phyloP scores from a whole-genome alignment of 1,140 invertebrate genomes.

The Pantala flavescens region DNA sequence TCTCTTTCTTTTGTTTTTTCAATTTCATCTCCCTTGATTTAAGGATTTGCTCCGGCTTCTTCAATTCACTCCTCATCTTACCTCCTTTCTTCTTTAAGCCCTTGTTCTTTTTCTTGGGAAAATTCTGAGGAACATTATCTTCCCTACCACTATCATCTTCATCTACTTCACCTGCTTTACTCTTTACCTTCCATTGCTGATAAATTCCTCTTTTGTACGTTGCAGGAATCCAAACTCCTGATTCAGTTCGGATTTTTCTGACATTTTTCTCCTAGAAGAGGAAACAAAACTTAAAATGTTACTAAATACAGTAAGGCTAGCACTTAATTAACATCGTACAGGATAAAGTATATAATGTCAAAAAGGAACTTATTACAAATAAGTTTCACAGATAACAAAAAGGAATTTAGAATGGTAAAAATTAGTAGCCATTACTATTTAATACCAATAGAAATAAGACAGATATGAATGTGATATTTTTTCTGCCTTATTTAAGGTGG shows the following conservation, averaged over 20 bases:
- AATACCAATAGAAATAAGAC: too few species aligned
- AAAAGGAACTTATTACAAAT: too few species aligned
- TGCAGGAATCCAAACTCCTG: slow-evolving; percentile 85
- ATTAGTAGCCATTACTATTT: too few species aligned
- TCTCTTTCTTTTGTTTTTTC: not conserved
- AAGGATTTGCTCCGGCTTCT: not conserved
- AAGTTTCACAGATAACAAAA: too few species aligned
- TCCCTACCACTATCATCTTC: slow-evolving; percentile 49
- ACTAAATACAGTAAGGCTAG: slow-evolving; percentile 9
- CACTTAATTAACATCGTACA: slow-evolving; percentile 22
- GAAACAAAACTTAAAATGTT: not conserved
- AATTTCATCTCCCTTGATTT: not conserved
- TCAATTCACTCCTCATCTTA: not conserved
- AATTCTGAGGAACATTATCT: slow-evolving; percentile 26
- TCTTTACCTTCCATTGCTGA: slow-evolving; percentile 74
- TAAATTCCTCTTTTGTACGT: slow-evolving; percentile 88
- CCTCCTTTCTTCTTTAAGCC: not conserved
- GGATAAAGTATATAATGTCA: too few species aligned
- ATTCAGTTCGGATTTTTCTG: slow-evolving; percentile 88
- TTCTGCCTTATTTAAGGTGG: too few species aligned
- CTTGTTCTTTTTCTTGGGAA: not conserved
- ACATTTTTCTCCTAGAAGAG: slow-evolving; percentile 42
- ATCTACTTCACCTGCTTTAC: slow-evolving; percentile 51
- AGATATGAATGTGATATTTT: too few species aligned
- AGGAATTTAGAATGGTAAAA: too few species aligned